Base-by-base conservation (phyloP, 2,113 vertebrate genomes). In the Turdus rufiventris region DNA sequence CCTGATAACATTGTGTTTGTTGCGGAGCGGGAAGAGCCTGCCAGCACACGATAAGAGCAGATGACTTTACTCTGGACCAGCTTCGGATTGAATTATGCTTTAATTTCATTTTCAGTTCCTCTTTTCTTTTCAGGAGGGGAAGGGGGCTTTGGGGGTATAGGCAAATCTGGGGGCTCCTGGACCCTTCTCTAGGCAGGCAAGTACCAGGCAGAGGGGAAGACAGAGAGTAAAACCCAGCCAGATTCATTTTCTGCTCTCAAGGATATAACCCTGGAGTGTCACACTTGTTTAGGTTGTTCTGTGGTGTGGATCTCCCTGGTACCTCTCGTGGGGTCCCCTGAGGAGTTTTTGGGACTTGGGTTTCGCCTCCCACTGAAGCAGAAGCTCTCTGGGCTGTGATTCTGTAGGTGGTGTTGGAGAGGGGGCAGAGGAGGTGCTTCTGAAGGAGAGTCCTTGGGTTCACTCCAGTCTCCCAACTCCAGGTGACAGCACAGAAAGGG, bases 1-100 rank as follows among this genome's bases (percentile, higher is more conserved):
- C 93, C 92, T 97, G 97, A 96, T 96, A 97, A 96, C 96, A 95
- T 96, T 97, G 96, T 97, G 96, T 97, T 96, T 96, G 90, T 96
- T 85, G 77, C 71, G 18, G 91, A 87, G 96, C 73, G 94, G 93
- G 95, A 94, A 94, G 96, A 96, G 95, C 92, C 97, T 97, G 97
- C 92, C 92, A 89, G 96, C 50, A 63, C 63, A 93, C 82, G 97
- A 97, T 97, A 97, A 97, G 96, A 95, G 91, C 90, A 95, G 93
- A 94, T 94, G 95, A 94, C 95, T 96, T 93, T 96, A 97, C 94
- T 91, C 94, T 80, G 96, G 92, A 96, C 92, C 83, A 0, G 14
- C 96, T 96, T 82, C 75, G 92, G 94, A 96, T 96, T 97, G 96
- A 96, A 96, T 96, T 96, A 95, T 92, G 94, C 93, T 95, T 94